Percentiles rank a stretch among this genome's conserved stretches.
phyloP scores from a whole-genome alignment of 2,888 invertebrate species.

The Balanococcus diminutus region DNA sequence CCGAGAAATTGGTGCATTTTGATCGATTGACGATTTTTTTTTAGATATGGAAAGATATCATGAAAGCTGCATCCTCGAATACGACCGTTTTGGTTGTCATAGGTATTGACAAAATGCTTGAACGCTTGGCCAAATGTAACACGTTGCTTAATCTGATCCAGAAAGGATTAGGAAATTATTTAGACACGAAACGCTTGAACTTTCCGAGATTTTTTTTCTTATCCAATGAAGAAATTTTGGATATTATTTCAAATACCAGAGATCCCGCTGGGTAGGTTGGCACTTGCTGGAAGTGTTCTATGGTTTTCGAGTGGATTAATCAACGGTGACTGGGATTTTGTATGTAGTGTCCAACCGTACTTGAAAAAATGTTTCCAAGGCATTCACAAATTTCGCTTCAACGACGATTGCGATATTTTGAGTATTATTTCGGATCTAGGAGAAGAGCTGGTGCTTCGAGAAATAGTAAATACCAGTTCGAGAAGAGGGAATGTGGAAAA shows the following conservation, averaged over 20 bases:
- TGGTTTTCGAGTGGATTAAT: too few relatives aligned
- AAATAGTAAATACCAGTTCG: slow-evolving; percentile 80
- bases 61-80: slow-evolving; percentile 81
- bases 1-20: not conserved
- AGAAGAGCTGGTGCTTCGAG: slow-evolving; percentile 78
- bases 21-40: not conserved
- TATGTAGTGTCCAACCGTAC: slow-evolving; percentile 85
- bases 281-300: not conserved
- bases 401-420: slow-evolving; percentile 84
- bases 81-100: slow-evolving; percentile 83
- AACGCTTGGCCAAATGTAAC: slow-evolving; percentile 75
- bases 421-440: slow-evolving; percentile 87
- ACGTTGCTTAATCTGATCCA: slow-evolving; percentile 83
- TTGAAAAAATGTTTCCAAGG: slow-evolving; percentile 96
- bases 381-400: slow-evolving; percentile 84
- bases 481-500: slow-evolving; percentile 95
- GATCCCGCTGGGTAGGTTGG: slow-evolving; percentile 71
- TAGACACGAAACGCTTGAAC: slow-evolving; percentile 84
- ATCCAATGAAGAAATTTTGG: slow-evolving; percentile 74
- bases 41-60: slow-evolving; percentile 91
- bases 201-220: slow-evolving; percentile 86
- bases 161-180: slow-evolving; percentile 85
- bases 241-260: slow-evolving; percentile 92
- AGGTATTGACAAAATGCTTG: slow-evolving; percentile 84
- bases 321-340: not conserved